Conservation (phyloP, 2,888 invertebrate species). For the Acleris sparsana region DNA sequence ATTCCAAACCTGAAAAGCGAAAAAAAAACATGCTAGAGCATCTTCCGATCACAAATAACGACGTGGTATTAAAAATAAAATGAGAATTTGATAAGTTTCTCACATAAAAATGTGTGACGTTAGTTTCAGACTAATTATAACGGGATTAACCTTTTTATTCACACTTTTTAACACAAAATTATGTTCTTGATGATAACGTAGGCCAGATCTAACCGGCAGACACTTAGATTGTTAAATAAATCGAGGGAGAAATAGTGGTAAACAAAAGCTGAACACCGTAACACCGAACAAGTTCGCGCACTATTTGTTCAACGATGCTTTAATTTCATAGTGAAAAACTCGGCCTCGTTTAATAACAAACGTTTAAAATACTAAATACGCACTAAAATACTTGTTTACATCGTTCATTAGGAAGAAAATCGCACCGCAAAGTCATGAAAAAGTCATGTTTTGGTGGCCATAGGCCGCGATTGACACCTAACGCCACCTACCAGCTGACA, state of each 20-base stretch:
- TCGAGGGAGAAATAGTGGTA: slow-evolving; percentile 55
- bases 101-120: slow-evolving; percentile 26
- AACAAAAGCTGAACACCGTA: slow-evolving; percentile 68
- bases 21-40: slow-evolving; percentile 48
- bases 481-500: slow-evolving; percentile 83
- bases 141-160: slow-evolving; percentile 24
- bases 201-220: background rate
- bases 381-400: slow-evolving; percentile 57
- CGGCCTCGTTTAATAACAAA: slow-evolving; percentile 31
- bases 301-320: slow-evolving; percentile 57
- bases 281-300: slow-evolving; percentile 70
- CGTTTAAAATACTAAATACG: slow-evolving; percentile 45
- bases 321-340: slow-evolving; percentile 37
- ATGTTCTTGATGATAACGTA: slow-evolving; percentile 2
- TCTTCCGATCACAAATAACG: slow-evolving; percentile 46
- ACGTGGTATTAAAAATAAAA: slow-evolving; percentile 51
- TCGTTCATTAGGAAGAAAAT: slow-evolving; percentile 65
- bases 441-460: slow-evolving; percentile 77
- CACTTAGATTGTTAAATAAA: slow-evolving; percentile 23
- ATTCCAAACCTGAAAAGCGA: slow-evolving; percentile 67
- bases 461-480: slow-evolving; percentile 70
- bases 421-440: slow-evolving; percentile 82
- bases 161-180: slow-evolving; percentile 1
- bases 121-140: slow-evolving; percentile 20
- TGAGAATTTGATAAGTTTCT: slow-evolving; percentile 8